Evolutionary conservation across 2,797 vertebrate genomes (phyloP).

Genomic region (Artibeus lituratus): DNA sequence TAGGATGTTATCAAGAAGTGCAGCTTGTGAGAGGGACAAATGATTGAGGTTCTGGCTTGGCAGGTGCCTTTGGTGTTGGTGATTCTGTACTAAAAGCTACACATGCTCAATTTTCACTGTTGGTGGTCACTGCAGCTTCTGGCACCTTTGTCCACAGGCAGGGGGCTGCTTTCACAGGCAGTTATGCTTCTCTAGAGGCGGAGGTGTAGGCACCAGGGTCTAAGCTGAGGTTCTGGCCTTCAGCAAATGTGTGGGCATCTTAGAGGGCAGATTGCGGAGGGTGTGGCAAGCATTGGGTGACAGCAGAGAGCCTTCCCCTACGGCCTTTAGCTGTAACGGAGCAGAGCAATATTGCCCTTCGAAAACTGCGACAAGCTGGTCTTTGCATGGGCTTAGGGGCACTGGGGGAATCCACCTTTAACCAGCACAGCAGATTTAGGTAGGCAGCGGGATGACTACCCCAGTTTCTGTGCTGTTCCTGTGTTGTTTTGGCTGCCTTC

Average conservation of each 20-base stretch:
- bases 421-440: not conserved
- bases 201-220: not conserved
- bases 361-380: not conserved
- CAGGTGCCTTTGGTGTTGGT: not conserved
- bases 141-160: not conserved
- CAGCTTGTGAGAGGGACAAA: not conserved
- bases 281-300: not conserved
- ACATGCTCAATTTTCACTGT: not conserved
- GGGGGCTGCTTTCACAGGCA: not conserved
- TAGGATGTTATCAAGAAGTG: not conserved
- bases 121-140: not conserved
- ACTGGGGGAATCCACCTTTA: not conserved
- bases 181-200: not conserved
- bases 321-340: not conserved
- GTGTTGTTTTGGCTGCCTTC: not conserved
- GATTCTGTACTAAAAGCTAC: not conserved
- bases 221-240: not conserved
- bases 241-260: not conserved
- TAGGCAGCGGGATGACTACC: not conserved
- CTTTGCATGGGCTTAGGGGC: not conserved
- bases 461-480: not conserved
- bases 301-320: not conserved
- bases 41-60: not conserved
- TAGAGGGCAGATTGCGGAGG: not conserved
- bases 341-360: not conserved